These are phyloP conservation scores for Mycetomoellerius zeteki DNA, from an alignment of 1,140 invertebrate genomes.

Conservation along the genomic window DNA sequence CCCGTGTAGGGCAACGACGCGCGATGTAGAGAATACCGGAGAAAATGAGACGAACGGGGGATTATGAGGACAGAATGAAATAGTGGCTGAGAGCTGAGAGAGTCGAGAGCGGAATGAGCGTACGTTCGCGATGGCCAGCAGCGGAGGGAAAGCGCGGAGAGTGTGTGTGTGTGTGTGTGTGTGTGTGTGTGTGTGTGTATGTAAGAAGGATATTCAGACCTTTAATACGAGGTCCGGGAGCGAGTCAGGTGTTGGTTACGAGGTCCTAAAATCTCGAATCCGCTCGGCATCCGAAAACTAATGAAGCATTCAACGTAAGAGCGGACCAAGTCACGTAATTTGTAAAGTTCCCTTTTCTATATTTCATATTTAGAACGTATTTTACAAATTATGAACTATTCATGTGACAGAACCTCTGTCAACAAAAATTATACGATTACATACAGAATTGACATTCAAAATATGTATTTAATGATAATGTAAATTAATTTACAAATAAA, in stretches of 20 bases:
- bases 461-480: not conserved
- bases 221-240: not conserved
- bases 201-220: slow-evolving; percentile 32
- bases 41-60: slow-evolving; percentile 60
- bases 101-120: slow-evolving; percentile 40
- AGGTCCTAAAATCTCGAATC: slow-evolving; percentile 48
- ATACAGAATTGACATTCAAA: not conserved
- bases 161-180: not conserved
- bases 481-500: slow-evolving; percentile 14
- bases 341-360: not conserved
- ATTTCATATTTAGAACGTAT: slow-evolving; percentile 11
- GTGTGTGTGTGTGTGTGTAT: not conserved
- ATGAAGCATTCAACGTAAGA: slow-evolving; percentile 44
- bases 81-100: slow-evolving; percentile 53
- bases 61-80: slow-evolving; percentile 63
- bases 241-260: slow-evolving; percentile 52
- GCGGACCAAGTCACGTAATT: not conserved
- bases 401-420: not conserved
- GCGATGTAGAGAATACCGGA: slow-evolving; percentile 42
- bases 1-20: slow-evolving; percentile 50
- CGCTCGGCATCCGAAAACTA: slow-evolving; percentile 33
- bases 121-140: not conserved
- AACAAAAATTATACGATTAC: not conserved
- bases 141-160: not conserved
- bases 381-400: slow-evolving; percentile 23